Conservation (phyloP, 2,888 invertebrate genomes). For the Aquatica leii region DNA sequence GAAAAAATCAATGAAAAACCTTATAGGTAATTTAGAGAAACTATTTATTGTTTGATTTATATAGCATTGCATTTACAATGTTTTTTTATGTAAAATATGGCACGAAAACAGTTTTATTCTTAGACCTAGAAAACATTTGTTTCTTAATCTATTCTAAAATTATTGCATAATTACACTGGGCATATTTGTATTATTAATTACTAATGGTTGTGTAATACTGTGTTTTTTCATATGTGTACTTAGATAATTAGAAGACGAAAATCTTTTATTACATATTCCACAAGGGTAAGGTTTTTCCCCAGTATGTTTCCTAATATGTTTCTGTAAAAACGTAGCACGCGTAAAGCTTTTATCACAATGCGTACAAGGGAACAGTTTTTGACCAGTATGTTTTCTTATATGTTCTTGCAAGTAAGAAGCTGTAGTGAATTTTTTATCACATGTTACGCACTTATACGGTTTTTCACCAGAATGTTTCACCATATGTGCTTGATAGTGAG, state of each 20-base stretch:
- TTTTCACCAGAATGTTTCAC: conserved; percentile 49
- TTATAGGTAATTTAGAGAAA: too few species aligned
- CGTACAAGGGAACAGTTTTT: conserved; percentile 30
- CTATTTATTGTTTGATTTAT: too few species aligned
- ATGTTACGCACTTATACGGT: conserved; percentile 32
- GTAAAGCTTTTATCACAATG: conserved; percentile 36
- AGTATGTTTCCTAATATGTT: conserved; percentile 32
- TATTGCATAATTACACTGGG: conserved; percentile 39
- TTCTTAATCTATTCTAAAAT: too few species aligned
- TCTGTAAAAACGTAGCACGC: conserved; percentile 30
- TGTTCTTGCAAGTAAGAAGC: conserved; percentile 35
- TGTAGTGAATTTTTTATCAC: conserved; percentile 33
- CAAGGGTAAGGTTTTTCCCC: conserved; percentile 36
- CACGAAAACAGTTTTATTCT: too few species aligned
- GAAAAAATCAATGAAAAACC: too few species aligned
- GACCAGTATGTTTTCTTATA: conserved; percentile 32
- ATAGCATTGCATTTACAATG: too few species aligned
- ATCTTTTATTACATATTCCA: conserved; percentile 32
- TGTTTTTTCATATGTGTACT: conserved; percentile 37
- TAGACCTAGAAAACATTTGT: too few species aligned
- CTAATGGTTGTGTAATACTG: conserved; percentile 12
- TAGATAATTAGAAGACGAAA: conserved; percentile 37
- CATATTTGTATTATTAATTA: conserved; percentile 21
- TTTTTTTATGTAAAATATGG: too few species aligned
- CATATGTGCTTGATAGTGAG: conserved; percentile 55